A percentile compares a stretch with the other conserved stretches of the same genome.
Conservation (phyloP, 2,888 invertebrate species). For the Eumerus sabulonum region DNA sequence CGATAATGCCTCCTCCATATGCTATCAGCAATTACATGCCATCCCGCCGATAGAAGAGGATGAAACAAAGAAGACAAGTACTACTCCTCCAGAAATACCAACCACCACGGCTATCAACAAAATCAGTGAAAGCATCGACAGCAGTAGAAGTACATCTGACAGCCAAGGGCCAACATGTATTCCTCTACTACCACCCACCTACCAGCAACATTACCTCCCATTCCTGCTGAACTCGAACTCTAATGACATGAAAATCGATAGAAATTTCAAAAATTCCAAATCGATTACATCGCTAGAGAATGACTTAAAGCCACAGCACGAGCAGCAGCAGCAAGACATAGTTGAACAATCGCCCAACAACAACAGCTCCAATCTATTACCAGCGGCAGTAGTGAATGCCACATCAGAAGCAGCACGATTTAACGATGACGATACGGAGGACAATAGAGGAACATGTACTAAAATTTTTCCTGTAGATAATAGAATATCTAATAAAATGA, state of each 20-base stretch:
- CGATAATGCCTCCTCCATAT: conserved; percentile 32
- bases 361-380: conserved; percentile 38
- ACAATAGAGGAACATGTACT: conserved; percentile 68
- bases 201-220: conserved; percentile 49
- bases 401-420: background rate
- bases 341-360: conserved; percentile 32
- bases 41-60: conserved; percentile 50
- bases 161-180: conserved; percentile 63
- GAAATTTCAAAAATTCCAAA: conserved; percentile 65
- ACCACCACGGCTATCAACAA: background rate
- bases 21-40: conserved; percentile 49
- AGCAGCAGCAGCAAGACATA: conserved; percentile 11
- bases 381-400: conserved; percentile 26
- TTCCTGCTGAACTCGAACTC: conserved; percentile 39
- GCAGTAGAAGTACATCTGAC: conserved; percentile 20
- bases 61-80: conserved; percentile 14
- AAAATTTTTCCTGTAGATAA: conserved; percentile 68
- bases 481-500: conserved; percentile 69
- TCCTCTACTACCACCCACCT: conserved; percentile 45
- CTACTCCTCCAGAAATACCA: conserved; percentile 7
- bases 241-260: conserved; percentile 61
- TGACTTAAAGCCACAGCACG: background rate
- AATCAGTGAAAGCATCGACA: background rate
- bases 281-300: conserved; percentile 52
- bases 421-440: conserved; percentile 43